A percentile compares a stretch with the other conserved stretches of the same genome.
phyloP scores from a whole-genome alignment of 2,113 vertebrate genomes.

The Cathartes aura region DNA sequence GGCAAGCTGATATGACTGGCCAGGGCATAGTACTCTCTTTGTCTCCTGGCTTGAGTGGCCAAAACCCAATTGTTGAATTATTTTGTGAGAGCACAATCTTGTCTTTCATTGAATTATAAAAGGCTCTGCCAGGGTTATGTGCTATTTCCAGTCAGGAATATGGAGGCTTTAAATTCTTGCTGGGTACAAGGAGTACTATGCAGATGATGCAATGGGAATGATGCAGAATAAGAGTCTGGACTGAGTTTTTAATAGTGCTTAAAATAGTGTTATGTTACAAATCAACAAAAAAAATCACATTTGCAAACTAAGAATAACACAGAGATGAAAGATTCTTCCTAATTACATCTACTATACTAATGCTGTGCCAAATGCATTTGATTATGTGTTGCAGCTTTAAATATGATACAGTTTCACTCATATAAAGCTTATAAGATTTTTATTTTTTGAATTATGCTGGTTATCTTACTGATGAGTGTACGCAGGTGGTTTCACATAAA shows the following conservation, averaged over 20 bases:
- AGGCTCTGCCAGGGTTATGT: slow-evolving; percentile 63
- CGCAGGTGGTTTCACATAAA: not conserved
- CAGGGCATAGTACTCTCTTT: slow-evolving; percentile 75
- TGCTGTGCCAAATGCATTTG: not conserved
- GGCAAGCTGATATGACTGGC: slow-evolving; percentile 36
- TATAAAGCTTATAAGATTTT: not conserved
- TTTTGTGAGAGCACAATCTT: slow-evolving; percentile 77
- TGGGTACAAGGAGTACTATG: slow-evolving; percentile 54
- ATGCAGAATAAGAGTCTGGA: slow-evolving; percentile 31
- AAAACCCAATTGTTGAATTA: slow-evolving; percentile 75
- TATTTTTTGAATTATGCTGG: not conserved
- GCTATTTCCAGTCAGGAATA: slow-evolving; percentile 76
- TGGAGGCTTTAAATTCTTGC: slow-evolving; percentile 59
- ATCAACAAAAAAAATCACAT: not conserved
- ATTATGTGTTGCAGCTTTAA: not conserved
- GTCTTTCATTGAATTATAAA: slow-evolving; percentile 77
- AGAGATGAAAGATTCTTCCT: not conserved
- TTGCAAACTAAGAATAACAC: not conserved
- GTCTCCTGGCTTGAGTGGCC: slow-evolving; percentile 59
- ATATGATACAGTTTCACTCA: not conserved
- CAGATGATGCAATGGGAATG: slow-evolving; percentile 56
- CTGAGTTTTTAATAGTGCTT: slow-evolving; percentile 8
- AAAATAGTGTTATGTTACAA: slow-evolving; percentile 11
- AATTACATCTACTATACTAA: not conserved
- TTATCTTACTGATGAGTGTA: not conserved